A percentile compares a stretch with the other conserved stretches of the same genome.
Evolutionary conservation across 2,888 invertebrate species (phyloP).

Genomic region (Hirtodrosophila alboralis): DNA sequence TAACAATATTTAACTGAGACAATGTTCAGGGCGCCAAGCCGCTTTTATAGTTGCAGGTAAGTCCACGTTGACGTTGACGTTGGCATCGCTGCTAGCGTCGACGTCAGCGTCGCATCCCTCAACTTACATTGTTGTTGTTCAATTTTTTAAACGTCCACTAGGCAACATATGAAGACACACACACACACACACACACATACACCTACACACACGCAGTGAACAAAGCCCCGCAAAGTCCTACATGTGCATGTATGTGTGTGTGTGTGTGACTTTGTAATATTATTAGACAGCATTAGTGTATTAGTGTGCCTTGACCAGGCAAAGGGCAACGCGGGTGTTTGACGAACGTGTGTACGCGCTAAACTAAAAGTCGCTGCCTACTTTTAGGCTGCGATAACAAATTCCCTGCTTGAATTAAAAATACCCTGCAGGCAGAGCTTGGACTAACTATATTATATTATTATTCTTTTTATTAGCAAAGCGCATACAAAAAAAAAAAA

Average conservation of each 20-base stretch:
- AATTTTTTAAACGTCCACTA: conserved; percentile 38
- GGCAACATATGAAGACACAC: conserved; percentile 12
- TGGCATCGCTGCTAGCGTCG: conserved; percentile 13
- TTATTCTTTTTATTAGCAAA: too few species aligned
- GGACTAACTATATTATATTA: too few species aligned
- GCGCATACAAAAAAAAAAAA: too few species aligned
- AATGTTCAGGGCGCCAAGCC: conserved; percentile 50
- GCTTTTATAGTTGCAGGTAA: conserved; percentile 74
- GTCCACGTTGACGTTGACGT: conserved; percentile 17
- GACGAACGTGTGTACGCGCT: conserved; percentile 2
- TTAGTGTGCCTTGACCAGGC: conserved; percentile 35
- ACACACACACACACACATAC: conserved; percentile 5
- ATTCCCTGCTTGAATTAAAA: too few species aligned
- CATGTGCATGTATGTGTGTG: conserved; percentile 50
- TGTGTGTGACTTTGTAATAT: conserved; percentile 60
- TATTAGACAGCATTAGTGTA: conserved; percentile 50
- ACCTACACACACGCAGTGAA: conserved; percentile 3
- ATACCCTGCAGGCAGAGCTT: too few species aligned
- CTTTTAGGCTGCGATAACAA: conserved; percentile 55
- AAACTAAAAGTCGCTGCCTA: conserved; percentile 59
- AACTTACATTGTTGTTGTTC: conserved; percentile 21
- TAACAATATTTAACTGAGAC: conserved; percentile 76
- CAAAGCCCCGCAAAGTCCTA: conserved; percentile 56
- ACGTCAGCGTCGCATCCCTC: conserved; percentile 45
- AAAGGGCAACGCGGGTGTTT: too few species aligned